phyloP scores from a whole-genome alignment of 2,888 invertebrate genomes.

The Hyalella azteca region DNA sequence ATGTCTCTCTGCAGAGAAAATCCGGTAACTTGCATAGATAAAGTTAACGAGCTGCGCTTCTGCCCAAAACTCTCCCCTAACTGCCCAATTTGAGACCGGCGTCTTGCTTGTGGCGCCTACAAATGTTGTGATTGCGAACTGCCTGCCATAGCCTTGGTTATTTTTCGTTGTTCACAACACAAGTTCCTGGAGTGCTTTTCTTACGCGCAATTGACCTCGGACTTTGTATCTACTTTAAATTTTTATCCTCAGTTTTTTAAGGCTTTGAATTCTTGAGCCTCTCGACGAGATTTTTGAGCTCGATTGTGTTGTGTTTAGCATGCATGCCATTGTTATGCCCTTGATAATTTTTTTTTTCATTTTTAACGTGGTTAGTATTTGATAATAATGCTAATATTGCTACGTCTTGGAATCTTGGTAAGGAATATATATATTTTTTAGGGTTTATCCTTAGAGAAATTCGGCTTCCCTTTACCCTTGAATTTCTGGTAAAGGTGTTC shows the following conservation, averaged over 20 bases:
- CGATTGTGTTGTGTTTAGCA: too few species aligned
- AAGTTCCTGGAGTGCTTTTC: background rate
- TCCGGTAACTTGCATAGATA: conserved; percentile 19
- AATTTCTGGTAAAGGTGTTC: too few species aligned
- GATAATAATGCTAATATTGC: too few species aligned
- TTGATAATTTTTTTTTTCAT: too few species aligned
- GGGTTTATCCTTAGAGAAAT: too few species aligned
- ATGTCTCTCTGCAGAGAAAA: background rate
- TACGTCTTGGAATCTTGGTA: too few species aligned
- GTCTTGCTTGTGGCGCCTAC: background rate
- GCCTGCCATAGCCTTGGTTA: background rate
- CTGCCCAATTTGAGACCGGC: conserved; percentile 32
- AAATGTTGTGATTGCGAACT: conserved; percentile 4
- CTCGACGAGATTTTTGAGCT: too few species aligned
- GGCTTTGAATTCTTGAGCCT: too few species aligned
- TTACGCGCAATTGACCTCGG: background rate
- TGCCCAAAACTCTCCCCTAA: conserved; percentile 7
- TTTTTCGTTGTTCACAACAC: background rate
- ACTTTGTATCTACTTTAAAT: background rate
- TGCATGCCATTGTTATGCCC: too few species aligned
- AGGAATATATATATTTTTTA: too few species aligned
- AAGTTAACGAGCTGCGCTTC: conserved; percentile 6
- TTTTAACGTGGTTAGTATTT: too few species aligned
- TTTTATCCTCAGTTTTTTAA: background rate
- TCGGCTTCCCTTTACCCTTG: too few species aligned